phyloP scores from a whole-genome alignment of 2,888 invertebrate genomes.

The Congeria kusceri region DNA sequence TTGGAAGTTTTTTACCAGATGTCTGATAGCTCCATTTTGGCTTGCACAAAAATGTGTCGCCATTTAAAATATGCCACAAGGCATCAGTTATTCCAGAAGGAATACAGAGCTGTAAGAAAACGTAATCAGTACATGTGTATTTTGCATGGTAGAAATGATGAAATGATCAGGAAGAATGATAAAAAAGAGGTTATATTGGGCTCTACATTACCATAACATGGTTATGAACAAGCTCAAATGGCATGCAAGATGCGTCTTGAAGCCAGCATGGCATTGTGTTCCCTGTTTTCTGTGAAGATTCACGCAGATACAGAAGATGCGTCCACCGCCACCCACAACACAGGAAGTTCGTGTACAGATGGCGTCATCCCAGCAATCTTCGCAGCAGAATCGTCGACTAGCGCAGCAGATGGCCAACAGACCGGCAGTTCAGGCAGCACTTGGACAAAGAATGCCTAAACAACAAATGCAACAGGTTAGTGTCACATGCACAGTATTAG shows the following conservation, averaged over 20 bases:
- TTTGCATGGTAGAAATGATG: not conserved
- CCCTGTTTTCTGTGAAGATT: constrained; percentile 76
- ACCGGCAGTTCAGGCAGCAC: constrained; percentile 85
- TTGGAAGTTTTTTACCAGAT: not conserved
- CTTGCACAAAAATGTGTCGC: no score
- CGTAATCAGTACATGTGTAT: no score
- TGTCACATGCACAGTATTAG: not conserved
- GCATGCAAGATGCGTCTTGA: not conserved
- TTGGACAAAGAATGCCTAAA: constrained; percentile 46
- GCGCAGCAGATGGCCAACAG: constrained; percentile 87
- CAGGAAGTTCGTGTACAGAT: constrained; percentile 79
- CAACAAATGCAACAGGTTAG: constrained; percentile 1
- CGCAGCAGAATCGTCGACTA: constrained; percentile 85
- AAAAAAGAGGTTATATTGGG: not conserved
- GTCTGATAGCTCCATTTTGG: not conserved
- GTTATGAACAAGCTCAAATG: constrained; percentile 1
- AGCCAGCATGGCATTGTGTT: not conserved
- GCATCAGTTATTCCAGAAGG: no score
- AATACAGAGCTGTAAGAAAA: no score
- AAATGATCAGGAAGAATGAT: constrained; percentile 13
- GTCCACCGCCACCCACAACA: constrained; percentile 68
- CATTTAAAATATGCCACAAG: no score
- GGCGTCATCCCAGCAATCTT: constrained; percentile 77
- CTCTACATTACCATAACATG: no score
- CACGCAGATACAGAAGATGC: constrained; percentile 76